A percentile compares a stretch with the other conserved stretches of the same genome.
Evolutionary conservation across 2,113 vertebrate genomes (phyloP).

Genomic region (Nannobrachium achirus): DNA sequence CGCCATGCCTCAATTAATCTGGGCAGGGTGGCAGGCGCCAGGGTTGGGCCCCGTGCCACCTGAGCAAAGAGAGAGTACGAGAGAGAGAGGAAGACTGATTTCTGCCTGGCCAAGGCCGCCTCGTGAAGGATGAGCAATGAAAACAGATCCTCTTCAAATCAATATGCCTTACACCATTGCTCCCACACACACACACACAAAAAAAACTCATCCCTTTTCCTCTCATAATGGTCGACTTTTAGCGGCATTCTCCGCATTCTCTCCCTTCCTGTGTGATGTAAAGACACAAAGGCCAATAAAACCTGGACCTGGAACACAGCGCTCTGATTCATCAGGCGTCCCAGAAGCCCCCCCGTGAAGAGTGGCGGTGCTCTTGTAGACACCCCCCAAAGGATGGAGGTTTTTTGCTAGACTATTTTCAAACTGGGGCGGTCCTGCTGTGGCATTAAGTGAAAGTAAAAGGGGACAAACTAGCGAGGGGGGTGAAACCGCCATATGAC

Average conservation of each 20-base stretch:
- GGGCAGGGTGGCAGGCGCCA: constrained; percentile 67
- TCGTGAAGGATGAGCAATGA: constrained; percentile 43
- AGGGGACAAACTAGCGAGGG: constrained; percentile 32
- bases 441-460: constrained; percentile 51
- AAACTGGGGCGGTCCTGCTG: constrained; percentile 39
- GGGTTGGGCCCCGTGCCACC: constrained; percentile 71
- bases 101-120: constrained; percentile 9
- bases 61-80: constrained; percentile 30
- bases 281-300: constrained; percentile 26
- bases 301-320: constrained; percentile 16
- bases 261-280: not conserved
- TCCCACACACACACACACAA: constrained; percentile 34
- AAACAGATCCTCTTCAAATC: constrained; percentile 52
- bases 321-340: constrained; percentile 37
- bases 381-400: constrained; percentile 52
- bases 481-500: constrained; percentile 64
- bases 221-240: not conserved
- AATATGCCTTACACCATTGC: constrained; percentile 57
- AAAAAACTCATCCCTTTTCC: constrained; percentile 20
- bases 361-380: constrained; percentile 30
- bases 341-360: constrained; percentile 31
- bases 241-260: not conserved
- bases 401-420: constrained; percentile 39
- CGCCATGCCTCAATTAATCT: constrained; percentile 75
- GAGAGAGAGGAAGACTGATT: constrained; percentile 42